Conservation (phyloP, 2,888 invertebrate genomes). For the Gandaritis pyraliata region DNA sequence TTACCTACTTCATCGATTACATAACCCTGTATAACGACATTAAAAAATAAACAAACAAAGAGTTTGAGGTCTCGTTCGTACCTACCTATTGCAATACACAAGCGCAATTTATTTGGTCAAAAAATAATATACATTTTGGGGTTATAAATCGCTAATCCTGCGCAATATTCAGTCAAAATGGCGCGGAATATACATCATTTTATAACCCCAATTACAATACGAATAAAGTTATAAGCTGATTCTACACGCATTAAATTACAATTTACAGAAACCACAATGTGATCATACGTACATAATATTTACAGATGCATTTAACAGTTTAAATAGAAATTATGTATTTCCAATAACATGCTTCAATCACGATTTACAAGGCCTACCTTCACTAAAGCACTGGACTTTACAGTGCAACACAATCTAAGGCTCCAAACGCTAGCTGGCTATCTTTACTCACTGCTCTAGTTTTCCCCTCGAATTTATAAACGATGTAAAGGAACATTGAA, state of each 20-base stretch:
- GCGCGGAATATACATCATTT: background rate
- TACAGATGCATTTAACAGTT: conserved; percentile 7
- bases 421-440: no score
- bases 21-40: no score
- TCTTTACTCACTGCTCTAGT: no score
- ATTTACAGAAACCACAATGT: conserved; percentile 8
- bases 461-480: no score
- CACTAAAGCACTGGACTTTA: conserved; percentile 12
- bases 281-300: conserved; percentile 10
- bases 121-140: conserved; percentile 26
- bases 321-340: conserved; percentile 11
- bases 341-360: background rate
- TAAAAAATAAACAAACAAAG: background rate
- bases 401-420: background rate
- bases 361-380: background rate
- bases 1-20: background rate
- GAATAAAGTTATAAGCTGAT: conserved; percentile 15
- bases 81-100: conserved; percentile 2
- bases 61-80: background rate
- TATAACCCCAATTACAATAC: conserved; percentile 6
- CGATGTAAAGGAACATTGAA: no score
- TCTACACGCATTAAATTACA: conserved; percentile 21
- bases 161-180: conserved; percentile 21
- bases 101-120: conserved; percentile 23
- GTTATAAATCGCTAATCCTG: conserved; percentile 2